Conservation (phyloP, 2,888 invertebrate genomes). For the Pseudeuparius sepicola region DNA sequence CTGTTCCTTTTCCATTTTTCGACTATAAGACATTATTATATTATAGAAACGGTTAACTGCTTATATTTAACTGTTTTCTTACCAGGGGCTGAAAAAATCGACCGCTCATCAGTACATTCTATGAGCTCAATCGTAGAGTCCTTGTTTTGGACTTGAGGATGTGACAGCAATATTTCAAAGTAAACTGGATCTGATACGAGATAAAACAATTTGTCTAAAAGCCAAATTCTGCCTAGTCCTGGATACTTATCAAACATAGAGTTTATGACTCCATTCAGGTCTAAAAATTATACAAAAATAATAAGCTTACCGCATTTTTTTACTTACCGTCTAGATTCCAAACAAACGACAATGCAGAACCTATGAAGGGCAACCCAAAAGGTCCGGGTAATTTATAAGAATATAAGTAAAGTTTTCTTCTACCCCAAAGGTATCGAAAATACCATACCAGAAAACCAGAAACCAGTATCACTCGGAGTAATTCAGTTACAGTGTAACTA, state of each 20-base stretch:
- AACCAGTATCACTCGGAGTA: constrained; percentile 11
- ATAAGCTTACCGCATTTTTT: too few species aligned
- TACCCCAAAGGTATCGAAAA: constrained; percentile 24
- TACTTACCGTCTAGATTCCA: constrained; percentile 25
- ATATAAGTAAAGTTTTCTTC: constrained; percentile 24
- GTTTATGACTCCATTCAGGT: constrained; percentile 21
- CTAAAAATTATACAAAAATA: constrained; percentile 18
- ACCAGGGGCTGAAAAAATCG: too few species aligned
- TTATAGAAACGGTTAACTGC: too few species aligned
- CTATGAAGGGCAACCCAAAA: constrained; percentile 25
- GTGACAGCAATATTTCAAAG: constrained; percentile 27
- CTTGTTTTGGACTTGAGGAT: too few species aligned
- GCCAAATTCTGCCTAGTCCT: constrained; percentile 26
- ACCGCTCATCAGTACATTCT: too few species aligned
- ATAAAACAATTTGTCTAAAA: constrained; percentile 27
- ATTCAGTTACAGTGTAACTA: too few species aligned
- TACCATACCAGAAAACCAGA: constrained; percentile 20
- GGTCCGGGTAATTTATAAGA: constrained; percentile 26
- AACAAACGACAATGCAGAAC: constrained; percentile 25
- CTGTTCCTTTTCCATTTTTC: constrained; percentile 50
- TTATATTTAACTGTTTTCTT: too few species aligned
- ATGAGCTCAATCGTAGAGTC: too few species aligned
- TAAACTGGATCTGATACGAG: constrained; percentile 27
- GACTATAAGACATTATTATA: too few species aligned
- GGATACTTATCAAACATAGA: constrained; percentile 23